Evolutionary conservation across 2,113 vertebrate species (phyloP), one percentile per base, ranked within the genome.

Genomic region (Lota lota): DNA sequence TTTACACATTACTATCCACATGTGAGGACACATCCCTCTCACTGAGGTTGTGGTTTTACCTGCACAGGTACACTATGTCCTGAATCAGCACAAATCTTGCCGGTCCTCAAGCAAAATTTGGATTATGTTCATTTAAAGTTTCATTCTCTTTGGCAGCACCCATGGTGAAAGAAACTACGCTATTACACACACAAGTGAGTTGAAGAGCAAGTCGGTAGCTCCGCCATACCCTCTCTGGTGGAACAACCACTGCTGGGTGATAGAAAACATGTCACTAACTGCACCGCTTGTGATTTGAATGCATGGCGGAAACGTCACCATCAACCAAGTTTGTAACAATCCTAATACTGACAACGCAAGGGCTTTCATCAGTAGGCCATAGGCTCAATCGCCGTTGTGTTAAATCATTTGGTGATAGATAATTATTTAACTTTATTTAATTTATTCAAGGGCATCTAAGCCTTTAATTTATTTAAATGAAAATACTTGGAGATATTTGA

Each of bases 11-110:
- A 63, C 1, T 1, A 64, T 59, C 33, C 20, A 61, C 69, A 73
- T 21, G 28, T 70, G 70, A 62, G 60, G 66, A 56, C 20, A 50
- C 12, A 54, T 68, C 74, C 68, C 6, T 67, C n/a, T 8, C n/a
- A 67, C 70, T 33, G n/a, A 36, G 0, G 5, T 33, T 65, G 63
- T 72, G 57, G 33, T 16, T 64, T 40, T 47, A 69, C 19, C 24
- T 63, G 58, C 54, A 22, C 65, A 63, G 65, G 74, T 70, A 72
- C 75, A 59, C 33, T n/a, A n/a, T 14, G n/a, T 6, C 50, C 33
- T 70, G 59, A 66, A 16, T 78, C 64, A 53, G 79, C 61, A 66
- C 10, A 24, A 19, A 63, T 69, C 17, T 4, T 22, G 62, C 54
- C 18, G 3, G 54, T 61, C 54, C 14, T 2, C 10, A 53, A 67